These are phyloP conservation scores for Drosophila histrio DNA, from an alignment of 2,888 invertebrate genomes.

Conservation along the genomic window DNA sequence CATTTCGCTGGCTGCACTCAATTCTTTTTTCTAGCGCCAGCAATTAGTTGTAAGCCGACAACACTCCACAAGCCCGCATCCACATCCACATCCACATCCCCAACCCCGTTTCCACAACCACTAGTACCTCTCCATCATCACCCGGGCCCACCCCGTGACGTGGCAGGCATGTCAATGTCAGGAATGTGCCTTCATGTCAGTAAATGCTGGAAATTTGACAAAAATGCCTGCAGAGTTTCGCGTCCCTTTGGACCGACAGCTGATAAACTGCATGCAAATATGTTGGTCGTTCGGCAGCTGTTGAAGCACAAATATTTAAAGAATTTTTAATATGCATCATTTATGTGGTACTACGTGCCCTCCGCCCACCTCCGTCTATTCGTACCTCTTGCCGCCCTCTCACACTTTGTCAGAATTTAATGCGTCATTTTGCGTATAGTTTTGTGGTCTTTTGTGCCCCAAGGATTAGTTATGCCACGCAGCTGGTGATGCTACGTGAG, in stretches of 20 bases:
- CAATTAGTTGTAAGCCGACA: constrained; percentile 67
- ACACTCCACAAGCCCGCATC: constrained; percentile 23
- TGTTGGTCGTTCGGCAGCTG: constrained; percentile 50
- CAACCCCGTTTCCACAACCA: neutral
- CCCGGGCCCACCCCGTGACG: neutral
- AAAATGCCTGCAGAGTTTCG: constrained; percentile 53
- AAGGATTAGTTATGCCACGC: constrained; percentile 49
- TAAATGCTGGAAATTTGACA: constrained; percentile 71
- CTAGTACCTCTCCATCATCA: neutral
- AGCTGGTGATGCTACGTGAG: constrained; percentile 9
- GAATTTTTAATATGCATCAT: constrained; percentile 80
- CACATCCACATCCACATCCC: neutral
- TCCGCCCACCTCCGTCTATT: neutral
- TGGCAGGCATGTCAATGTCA: constrained; percentile 43
- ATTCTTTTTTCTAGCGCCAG: constrained; percentile 56
- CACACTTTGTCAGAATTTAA: constrained; percentile 18
- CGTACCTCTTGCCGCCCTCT: neutral
- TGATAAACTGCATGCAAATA: constrained; percentile 75
- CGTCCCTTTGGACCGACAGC: constrained; percentile 34
- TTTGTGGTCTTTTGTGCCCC: constrained; percentile 29
- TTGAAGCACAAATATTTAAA: constrained; percentile 60
- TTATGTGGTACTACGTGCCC: constrained; percentile 45
- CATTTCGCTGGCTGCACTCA: constrained; percentile 73
- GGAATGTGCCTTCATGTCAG: constrained; percentile 71
- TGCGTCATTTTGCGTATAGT: constrained; percentile 50